Percentiles rank a stretch among this genome's conserved stretches.
These are phyloP conservation scores for Fukomys damarensis DNA, from an alignment of 2,113 vertebrate species.

Conservation along the genomic window DNA sequence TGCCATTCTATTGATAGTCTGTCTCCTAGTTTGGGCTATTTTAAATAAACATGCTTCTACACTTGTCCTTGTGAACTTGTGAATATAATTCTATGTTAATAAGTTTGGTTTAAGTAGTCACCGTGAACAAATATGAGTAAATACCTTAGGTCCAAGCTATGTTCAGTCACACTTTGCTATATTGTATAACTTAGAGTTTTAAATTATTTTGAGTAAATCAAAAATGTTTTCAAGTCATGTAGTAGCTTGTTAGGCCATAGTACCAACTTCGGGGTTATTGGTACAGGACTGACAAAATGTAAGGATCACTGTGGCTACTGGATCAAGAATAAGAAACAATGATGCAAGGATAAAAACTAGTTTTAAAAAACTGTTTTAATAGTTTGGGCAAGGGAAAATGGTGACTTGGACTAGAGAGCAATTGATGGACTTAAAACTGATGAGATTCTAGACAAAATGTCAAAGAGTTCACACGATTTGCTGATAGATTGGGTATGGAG, in stretches of 20 bases:
- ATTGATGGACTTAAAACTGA: background rate
- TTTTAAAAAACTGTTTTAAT: background rate
- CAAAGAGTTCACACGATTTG: background rate
- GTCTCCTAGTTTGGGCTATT: slow-evolving; percentile 26
- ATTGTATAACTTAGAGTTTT: background rate
- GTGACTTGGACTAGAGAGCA: background rate
- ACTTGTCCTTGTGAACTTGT: background rate
- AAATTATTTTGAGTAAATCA: background rate
- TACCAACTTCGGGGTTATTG: background rate
- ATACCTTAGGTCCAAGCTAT: background rate
- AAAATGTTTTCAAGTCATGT: background rate
- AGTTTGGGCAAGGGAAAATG: background rate
- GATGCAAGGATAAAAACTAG: background rate
- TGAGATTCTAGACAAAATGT: background rate
- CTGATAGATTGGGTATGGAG: background rate
- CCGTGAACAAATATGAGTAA: background rate
- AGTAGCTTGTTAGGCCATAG: background rate
- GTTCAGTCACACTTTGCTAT: background rate
- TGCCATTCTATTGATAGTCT: background rate
- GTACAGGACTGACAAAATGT: background rate
- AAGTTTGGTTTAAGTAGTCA: background rate
- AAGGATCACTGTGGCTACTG: slow-evolving; percentile 11
- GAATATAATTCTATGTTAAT: background rate
- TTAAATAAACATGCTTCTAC: background rate
- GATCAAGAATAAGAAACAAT: background rate